Evolutionary conservation across 1,140 invertebrate species (phyloP).

Genomic region (Camponotus vicinus): DNA sequence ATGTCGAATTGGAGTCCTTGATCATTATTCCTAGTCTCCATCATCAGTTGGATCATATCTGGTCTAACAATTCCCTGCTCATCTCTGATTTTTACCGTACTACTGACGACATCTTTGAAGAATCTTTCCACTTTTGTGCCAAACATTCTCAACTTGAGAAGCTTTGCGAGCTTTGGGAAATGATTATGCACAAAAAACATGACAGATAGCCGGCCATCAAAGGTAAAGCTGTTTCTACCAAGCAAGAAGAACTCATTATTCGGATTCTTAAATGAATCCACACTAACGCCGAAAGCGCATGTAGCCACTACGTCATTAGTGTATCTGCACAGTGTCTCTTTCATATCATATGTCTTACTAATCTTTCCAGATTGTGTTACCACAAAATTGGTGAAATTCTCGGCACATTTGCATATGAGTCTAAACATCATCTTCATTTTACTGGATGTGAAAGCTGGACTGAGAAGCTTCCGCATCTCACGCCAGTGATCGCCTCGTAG

Average conservation of each 20-base stretch:
- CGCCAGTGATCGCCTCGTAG: slow-evolving; percentile 47
- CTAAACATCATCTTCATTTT: slow-evolving; percentile 64
- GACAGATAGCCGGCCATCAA: no score
- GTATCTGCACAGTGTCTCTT: slow-evolving; percentile 28
- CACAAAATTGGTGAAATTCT: neutral
- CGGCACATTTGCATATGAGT: slow-evolving; percentile 43
- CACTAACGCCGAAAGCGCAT: slow-evolving; percentile 33
- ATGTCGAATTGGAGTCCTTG: neutral
- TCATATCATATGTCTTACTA: neutral
- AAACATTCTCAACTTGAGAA: slow-evolving; percentile 9
- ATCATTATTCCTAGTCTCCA: slow-evolving; percentile 17
- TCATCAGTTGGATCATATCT: slow-evolving; percentile 66
- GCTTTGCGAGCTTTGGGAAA: neutral
- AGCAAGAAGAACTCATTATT: slow-evolving; percentile 48
- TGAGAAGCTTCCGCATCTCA: slow-evolving; percentile 56
- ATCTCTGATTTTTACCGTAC: slow-evolving; percentile 12
- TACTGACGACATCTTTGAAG: neutral
- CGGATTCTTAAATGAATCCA: slow-evolving; percentile 44
- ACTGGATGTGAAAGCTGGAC: slow-evolving; percentile 52
- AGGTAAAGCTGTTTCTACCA: neutral
- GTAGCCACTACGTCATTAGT: slow-evolving; percentile 46
- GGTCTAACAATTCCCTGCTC: slow-evolving; percentile 29
- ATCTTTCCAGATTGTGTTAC: neutral
- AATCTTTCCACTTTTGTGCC: neutral
- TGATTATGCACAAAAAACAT: neutral